These are phyloP conservation scores for Agrochola macilenta DNA, from an alignment of 2,888 invertebrate species.

Conservation along the genomic window DNA sequence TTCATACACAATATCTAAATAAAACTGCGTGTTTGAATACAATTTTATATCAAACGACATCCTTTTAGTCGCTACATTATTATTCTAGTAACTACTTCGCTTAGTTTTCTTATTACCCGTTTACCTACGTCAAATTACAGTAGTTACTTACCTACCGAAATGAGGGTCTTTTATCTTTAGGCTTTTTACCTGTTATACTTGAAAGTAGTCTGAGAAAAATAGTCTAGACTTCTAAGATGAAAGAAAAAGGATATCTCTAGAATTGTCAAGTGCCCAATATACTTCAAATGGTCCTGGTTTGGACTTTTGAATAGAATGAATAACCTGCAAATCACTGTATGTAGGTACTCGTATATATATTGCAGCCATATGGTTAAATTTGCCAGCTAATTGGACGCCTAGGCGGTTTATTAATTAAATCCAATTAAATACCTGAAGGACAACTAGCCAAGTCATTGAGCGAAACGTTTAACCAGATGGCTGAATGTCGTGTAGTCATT, in stretches of 20 bases:
- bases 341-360: too few relatives aligned
- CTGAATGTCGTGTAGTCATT: too few relatives aligned
- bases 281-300: too few relatives aligned
- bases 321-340: neutral
- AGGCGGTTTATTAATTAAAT: too few relatives aligned
- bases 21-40: neutral
- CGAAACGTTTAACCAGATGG: too few relatives aligned
- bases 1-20: too few relatives aligned
- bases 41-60: neutral
- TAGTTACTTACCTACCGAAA: neutral
- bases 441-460: too few relatives aligned
- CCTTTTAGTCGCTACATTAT: slow-evolving; percentile 2
- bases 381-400: too few relatives aligned
- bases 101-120: slow-evolving; percentile 2
- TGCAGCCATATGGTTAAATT: too few relatives aligned
- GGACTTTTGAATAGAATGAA: neutral
- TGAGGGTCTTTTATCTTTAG: neutral
- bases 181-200: neutral
- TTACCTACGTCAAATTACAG: neutral
- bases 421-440: too few relatives aligned
- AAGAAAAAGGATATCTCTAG: neutral
- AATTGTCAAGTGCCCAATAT: too few relatives aligned
- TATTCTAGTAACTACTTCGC: neutral
- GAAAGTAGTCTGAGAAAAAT: neutral
- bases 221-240: neutral